Evolutionary conservation across 2,888 invertebrate species (phyloP), one percentile per base, ranked within the genome.

Genomic region (Stenurella melanura): DNA sequence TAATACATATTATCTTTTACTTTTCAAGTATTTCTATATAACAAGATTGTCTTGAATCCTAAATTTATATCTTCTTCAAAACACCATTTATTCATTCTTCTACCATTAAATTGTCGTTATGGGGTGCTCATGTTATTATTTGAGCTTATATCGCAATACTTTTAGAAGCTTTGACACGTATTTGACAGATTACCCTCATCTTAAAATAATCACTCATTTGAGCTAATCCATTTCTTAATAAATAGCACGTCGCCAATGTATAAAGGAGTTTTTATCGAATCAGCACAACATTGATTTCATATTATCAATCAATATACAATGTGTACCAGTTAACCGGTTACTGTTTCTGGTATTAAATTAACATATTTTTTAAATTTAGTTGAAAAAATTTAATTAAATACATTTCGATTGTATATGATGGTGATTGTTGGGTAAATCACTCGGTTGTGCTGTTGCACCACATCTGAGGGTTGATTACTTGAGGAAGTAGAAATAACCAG

Each of bases 131-230:
- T 34, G 63, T 38, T 63, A 63, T n/a, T 42, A 63, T 34, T 63
- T 63, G 26, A n/a, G 63, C 26, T 18, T 17, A 63, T 63, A 34
- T 38, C 34, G 63, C 63, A 17, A 10, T 63, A 63, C 63, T 34
- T 38, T 63, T 63, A 34, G 34, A 15, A 38, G 26, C 34, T 63
- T 38, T 63, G 34, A 34, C 42, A 63, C 63, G 34, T 17, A 34
- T 38, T 38, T 63, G 63, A 63, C 34, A 63, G 34, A 63, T 63
- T 63, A 38, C 63, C 34, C 38, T 63, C 63, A 63, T 63, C 63
- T 63, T 63, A 63, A 63, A 63, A 63, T 63, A 63, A 63, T 63
- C 63, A 34, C 17, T 63, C 18, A 17, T 30, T 63, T 30, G n/a
- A 12, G 18, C 63, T 17, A 38, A 63, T 42, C 42, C 15, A 15